These are phyloP conservation scores for Pandemis heparana DNA, from an alignment of 2,888 invertebrate genomes.

Conservation along the genomic window DNA sequence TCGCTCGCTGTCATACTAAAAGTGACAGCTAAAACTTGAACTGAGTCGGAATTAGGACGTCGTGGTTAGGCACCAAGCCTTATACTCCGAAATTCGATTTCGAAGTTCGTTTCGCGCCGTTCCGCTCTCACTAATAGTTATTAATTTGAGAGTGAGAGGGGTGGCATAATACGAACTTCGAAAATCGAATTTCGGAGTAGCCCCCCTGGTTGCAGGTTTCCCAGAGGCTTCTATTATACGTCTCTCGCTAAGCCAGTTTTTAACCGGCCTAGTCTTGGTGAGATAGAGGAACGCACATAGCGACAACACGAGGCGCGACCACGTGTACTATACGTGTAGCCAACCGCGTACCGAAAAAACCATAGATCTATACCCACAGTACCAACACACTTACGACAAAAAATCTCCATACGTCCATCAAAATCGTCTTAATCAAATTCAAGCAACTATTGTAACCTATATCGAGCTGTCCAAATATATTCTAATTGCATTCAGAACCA, in stretches of 20 bases:
- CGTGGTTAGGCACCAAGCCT: too few relatives aligned
- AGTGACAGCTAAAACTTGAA: too few relatives aligned
- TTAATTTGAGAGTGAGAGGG: too few relatives aligned
- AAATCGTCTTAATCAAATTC: constrained; percentile 2
- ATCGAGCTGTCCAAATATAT: constrained; percentile 17
- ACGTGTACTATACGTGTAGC: neutral
- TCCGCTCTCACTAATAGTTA: too few relatives aligned
- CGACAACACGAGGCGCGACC: neutral
- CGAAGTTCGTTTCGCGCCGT: too few relatives aligned
- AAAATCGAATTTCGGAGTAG: too few relatives aligned
- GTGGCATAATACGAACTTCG: too few relatives aligned
- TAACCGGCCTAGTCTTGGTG: neutral
- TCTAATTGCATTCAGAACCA: constrained; percentile 27
- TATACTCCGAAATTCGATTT: too few relatives aligned
- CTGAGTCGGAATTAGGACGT: too few relatives aligned
- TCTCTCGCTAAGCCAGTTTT: neutral
- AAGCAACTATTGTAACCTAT: constrained; percentile 13
- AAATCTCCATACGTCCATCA: neutral
- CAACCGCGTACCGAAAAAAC: neutral
- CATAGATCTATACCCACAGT: neutral
- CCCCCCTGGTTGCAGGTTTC: too few relatives aligned
- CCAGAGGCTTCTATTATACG: neutral
- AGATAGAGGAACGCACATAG: neutral
- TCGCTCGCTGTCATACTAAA: too few relatives aligned
- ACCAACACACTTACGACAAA: too few relatives aligned